Conservation (phyloP, 2,797 vertebrate genomes). For the Clarias laeviceps region DNA sequence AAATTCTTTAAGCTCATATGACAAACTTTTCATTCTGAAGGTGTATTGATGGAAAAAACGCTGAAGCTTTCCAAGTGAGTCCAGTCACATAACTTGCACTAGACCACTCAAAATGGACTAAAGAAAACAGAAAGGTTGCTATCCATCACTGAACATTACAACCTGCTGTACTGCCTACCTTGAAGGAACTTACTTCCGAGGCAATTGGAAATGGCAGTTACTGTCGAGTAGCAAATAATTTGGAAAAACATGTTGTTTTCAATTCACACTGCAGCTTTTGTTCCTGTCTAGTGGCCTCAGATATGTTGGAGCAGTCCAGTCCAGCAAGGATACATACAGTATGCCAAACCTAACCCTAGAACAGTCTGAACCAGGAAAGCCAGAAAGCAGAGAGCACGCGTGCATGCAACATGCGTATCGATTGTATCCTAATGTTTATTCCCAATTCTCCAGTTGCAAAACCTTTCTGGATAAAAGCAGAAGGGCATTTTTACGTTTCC, state of each 20-base stretch:
- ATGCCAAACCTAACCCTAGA: background rate
- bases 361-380: background rate
- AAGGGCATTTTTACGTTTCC: constrained; percentile 64
- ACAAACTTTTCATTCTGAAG: background rate
- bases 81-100: background rate
- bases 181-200: background rate
- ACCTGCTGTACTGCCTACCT: background rate
- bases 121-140: background rate
- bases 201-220: constrained; percentile 39
- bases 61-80: background rate
- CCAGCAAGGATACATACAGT: constrained; percentile 52
- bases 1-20: background rate
- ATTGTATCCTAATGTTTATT: constrained; percentile 62
- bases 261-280: constrained; percentile 61
- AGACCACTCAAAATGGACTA: background rate
- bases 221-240: constrained; percentile 57
- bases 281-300: constrained; percentile 53
- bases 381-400: background rate
- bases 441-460: constrained; percentile 55
- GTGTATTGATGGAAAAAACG: background rate
- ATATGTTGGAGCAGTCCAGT: constrained; percentile 53
- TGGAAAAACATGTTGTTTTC: constrained; percentile 38
- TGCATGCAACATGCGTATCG: constrained; percentile 16
- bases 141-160: constrained; percentile 7
- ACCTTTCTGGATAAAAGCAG: constrained; percentile 35